Base-by-base conservation (phyloP, 1,140 invertebrate genomes). In the Leptonema lineaticorne region DNA sequence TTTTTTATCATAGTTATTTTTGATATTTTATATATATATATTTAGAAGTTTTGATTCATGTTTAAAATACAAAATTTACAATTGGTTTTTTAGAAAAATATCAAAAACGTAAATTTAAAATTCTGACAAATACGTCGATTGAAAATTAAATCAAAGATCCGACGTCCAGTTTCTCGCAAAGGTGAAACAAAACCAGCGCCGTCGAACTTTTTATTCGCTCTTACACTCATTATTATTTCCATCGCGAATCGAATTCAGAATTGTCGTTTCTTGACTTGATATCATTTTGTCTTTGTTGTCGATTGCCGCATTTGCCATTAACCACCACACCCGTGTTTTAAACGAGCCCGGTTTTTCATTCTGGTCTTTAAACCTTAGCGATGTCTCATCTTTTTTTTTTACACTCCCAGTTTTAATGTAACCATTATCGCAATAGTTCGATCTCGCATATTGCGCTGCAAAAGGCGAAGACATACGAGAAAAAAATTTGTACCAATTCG, bases 361-460 rank as follows among this genome's bases (percentile, higher is more conserved):
- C 7, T 27, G 5, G 26, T 27, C 5, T 9, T 5, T 24, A 24
- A 58, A 8, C 56, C 18, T 58, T 58, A 14, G 24, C 16, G 11
- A 16, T 16, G 37, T 11, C 37, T 41, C 11, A 41, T 20, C 56
- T 26, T 33, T 53, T 11, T 64, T 30, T 53, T 11, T 64, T 53
- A 2, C 63, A 4, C 7, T 7, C 7, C 11, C 1, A 50, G 27
- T 64, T 53, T 64, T 30, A 53, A 64, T 46, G n/a, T 60, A 11
- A 20, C 29, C 26, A 33, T 63, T 63, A 27, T 50, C 41, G 11
- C 46, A n/a, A n/a, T n/a, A n/a, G 59, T 27, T 29, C 16, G 9
- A 64, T 64, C 63, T 53, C 45, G 20, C n/a, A 64, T 46, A 64
- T 28, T 64, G 24, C 50, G 48, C n/a, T n/a, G n/a, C n/a, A n/a